Conservation (phyloP, 2,113 vertebrate species). For the Burhinus bistriatus region DNA sequence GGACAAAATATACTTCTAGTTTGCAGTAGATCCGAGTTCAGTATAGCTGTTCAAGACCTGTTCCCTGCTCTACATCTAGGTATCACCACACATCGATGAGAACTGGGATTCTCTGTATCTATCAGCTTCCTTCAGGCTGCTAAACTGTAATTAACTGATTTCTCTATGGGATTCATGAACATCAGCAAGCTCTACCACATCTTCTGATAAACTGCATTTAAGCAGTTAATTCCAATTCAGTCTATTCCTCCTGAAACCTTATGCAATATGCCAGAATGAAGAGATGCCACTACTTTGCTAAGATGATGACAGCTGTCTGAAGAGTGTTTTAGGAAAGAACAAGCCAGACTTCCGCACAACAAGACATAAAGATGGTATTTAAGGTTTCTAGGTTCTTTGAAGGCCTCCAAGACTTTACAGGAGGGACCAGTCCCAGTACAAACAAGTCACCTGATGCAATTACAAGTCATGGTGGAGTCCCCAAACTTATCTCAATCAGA, state of each 20-base stretch:
- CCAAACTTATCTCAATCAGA: constrained; percentile 48
- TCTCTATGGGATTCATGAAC: not conserved
- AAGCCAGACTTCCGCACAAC: not conserved
- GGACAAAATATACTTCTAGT: not conserved
- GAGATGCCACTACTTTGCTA: not conserved
- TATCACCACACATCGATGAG: not conserved
- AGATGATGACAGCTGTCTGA: not conserved
- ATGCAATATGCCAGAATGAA: not conserved
- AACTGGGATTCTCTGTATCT: not conserved
- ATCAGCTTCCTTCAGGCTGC: not conserved
- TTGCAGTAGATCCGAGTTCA: not conserved
- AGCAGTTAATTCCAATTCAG: not conserved
- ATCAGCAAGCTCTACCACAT: not conserved
- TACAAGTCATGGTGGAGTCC: not conserved
- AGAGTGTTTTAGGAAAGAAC: not conserved
- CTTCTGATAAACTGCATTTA: not conserved
- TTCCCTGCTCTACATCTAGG: not conserved
- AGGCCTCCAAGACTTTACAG: not conserved
- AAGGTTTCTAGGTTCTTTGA: not conserved
- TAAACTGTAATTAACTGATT: not conserved
- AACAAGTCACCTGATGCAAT: constrained; percentile 1
- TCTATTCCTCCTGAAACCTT: not conserved
- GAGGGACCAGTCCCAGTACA: not conserved
- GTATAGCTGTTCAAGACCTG: not conserved
- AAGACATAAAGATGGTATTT: not conserved